Evolutionary conservation across 2,113 vertebrate genomes (phyloP).

Genomic region (Paraplagusia blochii): DNA sequence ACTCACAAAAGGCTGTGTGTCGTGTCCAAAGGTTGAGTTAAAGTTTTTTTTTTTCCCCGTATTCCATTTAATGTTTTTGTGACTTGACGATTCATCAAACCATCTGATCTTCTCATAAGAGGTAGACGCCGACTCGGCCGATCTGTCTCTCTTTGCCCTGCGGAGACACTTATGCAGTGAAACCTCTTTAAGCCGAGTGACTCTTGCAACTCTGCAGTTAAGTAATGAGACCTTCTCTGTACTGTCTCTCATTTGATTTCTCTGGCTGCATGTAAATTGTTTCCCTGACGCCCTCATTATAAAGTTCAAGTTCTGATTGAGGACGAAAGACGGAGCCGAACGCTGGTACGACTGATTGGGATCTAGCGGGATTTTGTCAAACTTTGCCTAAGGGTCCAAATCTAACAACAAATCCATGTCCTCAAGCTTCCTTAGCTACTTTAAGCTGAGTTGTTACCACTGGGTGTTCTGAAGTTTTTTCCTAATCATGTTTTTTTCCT

Average conservation of each 20-base stretch:
- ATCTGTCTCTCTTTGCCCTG: background rate
- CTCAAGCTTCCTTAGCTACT: too few relatives aligned
- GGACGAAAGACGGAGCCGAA: constrained; percentile 4
- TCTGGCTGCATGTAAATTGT: background rate
- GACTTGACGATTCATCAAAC: too few relatives aligned
- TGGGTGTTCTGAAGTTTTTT: too few relatives aligned
- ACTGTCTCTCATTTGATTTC: constrained; percentile 20
- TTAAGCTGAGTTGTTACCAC: constrained; percentile 22
- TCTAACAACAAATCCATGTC: background rate
- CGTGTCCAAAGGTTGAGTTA: background rate
- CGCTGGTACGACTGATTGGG: background rate
- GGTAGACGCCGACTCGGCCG: too few relatives aligned
- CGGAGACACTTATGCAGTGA: background rate
- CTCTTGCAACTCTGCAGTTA: constrained; percentile 3
- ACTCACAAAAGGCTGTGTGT: background rate
- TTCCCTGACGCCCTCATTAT: constrained; percentile 45
- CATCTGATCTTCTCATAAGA: too few relatives aligned
- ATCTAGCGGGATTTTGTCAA: constrained; percentile 65
- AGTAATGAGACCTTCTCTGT: background rate
- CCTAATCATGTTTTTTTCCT: too few relatives aligned
- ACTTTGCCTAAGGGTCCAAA: constrained; percentile 35
- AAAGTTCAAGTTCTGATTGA: constrained; percentile 37
- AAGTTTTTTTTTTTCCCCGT: background rate
- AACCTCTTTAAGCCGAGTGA: background rate
- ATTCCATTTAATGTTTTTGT: background rate